A percentile compares a stretch with the other conserved stretches of the same genome.
Evolutionary conservation across 2,888 invertebrate genomes (phyloP).

Genomic region (Ptilodon capucinus): DNA sequence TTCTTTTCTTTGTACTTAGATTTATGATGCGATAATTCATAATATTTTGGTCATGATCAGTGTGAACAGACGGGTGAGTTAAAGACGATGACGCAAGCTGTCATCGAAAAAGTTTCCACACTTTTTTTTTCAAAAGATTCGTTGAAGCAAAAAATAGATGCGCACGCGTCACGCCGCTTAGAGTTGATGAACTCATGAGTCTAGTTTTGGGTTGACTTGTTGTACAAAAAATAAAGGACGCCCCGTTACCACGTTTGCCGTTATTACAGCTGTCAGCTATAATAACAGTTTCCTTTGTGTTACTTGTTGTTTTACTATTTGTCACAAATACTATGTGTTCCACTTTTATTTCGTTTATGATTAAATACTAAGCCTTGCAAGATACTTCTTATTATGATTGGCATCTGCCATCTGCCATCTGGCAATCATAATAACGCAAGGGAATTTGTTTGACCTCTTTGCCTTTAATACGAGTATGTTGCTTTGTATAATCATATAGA

Average conservation of each 20-base stretch:
- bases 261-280: neutral
- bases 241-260: neutral
- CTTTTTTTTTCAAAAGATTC: neutral
- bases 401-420: too few relatives aligned
- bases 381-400: too few relatives aligned
- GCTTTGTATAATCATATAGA: too few relatives aligned
- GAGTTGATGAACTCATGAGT: constrained; percentile 1
- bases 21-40: too few relatives aligned
- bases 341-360: too few relatives aligned
- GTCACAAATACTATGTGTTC: neutral
- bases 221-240: constrained; percentile 5
- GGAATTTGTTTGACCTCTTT: too few relatives aligned
- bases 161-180: neutral
- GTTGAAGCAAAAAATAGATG: neutral
- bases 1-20: too few relatives aligned
- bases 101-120: neutral
- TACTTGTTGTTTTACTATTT: neutral
- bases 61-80: too few relatives aligned
- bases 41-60: too few relatives aligned
- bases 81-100: neutral
- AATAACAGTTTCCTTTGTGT: neutral
- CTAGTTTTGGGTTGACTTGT: constrained; percentile 2
- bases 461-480: too few relatives aligned
- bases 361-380: too few relatives aligned
- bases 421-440: too few relatives aligned